Evolutionary conservation across 1,140 invertebrate species (phyloP).

Genomic region (Drosophila orosa): DNA sequence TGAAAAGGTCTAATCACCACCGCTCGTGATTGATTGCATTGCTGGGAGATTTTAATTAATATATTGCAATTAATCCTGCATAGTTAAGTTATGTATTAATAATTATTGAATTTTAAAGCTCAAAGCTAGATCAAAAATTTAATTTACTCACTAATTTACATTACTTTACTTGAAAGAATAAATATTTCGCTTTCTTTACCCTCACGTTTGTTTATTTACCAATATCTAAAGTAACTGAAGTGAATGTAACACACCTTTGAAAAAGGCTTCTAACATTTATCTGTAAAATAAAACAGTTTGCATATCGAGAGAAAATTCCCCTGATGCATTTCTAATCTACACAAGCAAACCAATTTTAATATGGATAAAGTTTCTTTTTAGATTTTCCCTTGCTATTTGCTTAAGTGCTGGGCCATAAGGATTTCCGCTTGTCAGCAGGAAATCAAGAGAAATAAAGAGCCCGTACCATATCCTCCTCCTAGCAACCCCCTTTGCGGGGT

Average conservation of each 20-base stretch:
- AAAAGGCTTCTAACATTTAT: background rate
- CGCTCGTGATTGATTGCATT: constrained; percentile 4
- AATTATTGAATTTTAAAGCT: background rate
- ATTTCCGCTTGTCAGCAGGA: constrained; percentile 64
- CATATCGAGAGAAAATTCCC: background rate
- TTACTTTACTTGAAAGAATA: background rate
- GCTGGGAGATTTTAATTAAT: background rate
- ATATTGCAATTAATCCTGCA: background rate
- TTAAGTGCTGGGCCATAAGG: constrained; percentile 54
- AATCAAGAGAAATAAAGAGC: constrained; percentile 50
- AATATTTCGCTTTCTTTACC: background rate
- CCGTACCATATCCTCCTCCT: background rate
- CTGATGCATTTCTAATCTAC: constrained; percentile 33
- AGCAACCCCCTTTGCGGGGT: background rate
- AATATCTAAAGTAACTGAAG: background rate
- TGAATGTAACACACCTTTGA: background rate
- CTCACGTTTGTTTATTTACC: background rate
- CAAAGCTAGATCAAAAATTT: too few species aligned
- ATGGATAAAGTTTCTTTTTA: constrained; percentile 14
- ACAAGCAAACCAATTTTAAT: constrained; percentile 28
- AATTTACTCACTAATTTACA: too few species aligned
- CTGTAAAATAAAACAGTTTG: background rate
- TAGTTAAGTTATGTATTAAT: background rate
- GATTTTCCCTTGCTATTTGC: constrained; percentile 45
- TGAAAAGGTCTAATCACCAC: constrained; percentile 16